Conservation (phyloP, 2,888 invertebrate genomes). For the Trimorus sp. region DNA sequence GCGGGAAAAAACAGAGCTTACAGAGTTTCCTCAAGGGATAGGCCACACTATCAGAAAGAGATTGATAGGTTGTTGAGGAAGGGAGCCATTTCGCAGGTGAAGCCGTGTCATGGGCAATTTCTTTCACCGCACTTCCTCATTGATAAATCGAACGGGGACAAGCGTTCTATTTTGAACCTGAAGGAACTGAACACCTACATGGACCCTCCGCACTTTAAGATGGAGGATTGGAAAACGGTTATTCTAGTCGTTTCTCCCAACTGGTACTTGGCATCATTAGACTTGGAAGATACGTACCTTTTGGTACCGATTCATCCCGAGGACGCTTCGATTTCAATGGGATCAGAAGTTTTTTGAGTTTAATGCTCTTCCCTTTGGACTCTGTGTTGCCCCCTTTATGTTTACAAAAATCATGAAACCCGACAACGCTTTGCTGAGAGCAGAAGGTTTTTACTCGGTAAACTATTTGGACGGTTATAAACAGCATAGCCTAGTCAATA, state of each 20-base stretch:
- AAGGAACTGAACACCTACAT: slow-evolving; percentile 9
- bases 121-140: background rate
- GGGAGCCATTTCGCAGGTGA: background rate
- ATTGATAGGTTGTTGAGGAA: background rate
- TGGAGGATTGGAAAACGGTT: slow-evolving; percentile 13
- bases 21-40: background rate
- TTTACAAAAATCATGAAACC: too few species aligned
- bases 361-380: too few species aligned
- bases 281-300: background rate
- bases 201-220: slow-evolving; percentile 1
- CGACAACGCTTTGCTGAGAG: too few species aligned
- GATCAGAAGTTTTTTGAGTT: background rate
- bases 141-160: background rate
- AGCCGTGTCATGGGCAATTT: background rate
- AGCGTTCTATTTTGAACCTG: slow-evolving; percentile 7
- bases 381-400: too few species aligned
- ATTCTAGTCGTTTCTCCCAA: background rate
- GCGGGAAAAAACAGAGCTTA: background rate
- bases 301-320: background rate
- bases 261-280: background rate
- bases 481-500: background rate
- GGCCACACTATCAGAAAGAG: background rate
- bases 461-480: background rate
- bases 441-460: too few species aligned
- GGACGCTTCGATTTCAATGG: background rate